Percentiles rank a stretch among this genome's conserved stretches.
phyloP scores from a whole-genome alignment of 2,797 vertebrate species.

The Neomorphus geoffroyi region DNA sequence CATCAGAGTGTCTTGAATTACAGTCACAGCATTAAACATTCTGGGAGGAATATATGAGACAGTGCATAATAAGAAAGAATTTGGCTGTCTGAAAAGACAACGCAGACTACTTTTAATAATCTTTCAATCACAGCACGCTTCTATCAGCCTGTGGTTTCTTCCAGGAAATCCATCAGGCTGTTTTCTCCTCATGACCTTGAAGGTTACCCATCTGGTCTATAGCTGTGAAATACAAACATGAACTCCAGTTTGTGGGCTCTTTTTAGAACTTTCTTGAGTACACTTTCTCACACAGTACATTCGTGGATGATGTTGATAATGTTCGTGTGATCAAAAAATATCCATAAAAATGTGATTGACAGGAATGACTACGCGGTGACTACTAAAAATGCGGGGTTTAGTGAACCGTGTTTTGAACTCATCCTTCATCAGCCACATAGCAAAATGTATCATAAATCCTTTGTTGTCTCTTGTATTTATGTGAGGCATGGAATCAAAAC shows the following conservation, averaged over 20 bases:
- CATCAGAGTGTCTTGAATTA: neutral
- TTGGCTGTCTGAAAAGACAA: neutral
- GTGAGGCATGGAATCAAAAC: slow-evolving; percentile 27
- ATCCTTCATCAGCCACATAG: slow-evolving; percentile 11
- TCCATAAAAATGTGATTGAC: slow-evolving; percentile 52
- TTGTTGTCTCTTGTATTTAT: slow-evolving; percentile 3
- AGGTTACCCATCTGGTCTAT: slow-evolving; percentile 1
- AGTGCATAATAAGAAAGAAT: neutral
- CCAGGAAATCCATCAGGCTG: slow-evolving; percentile 1
- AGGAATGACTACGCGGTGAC: neutral
- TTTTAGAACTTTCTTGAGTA: slow-evolving; percentile 26
- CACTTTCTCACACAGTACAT: neutral
- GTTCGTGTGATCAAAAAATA: slow-evolving; percentile 33
- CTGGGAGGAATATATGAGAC: neutral
- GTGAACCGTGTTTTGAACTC: slow-evolving; percentile 12
- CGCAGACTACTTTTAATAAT: neutral
- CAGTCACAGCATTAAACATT: neutral
- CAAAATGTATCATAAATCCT: slow-evolving; percentile 26
- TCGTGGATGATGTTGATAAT: slow-evolving; percentile 13
- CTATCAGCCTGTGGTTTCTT: neutral
- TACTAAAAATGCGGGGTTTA: slow-evolving; percentile 44
- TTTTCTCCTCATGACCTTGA: slow-evolving; percentile 37
- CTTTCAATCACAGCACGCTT: neutral
- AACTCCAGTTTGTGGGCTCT: slow-evolving; percentile 30
- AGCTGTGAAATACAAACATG: slow-evolving; percentile 23